A percentile compares a stretch with the other conserved stretches of the same genome.
These are phyloP conservation scores for Druon quercuslanigerum DNA, from an alignment of 1,140 invertebrate species.

Conservation along the genomic window DNA sequence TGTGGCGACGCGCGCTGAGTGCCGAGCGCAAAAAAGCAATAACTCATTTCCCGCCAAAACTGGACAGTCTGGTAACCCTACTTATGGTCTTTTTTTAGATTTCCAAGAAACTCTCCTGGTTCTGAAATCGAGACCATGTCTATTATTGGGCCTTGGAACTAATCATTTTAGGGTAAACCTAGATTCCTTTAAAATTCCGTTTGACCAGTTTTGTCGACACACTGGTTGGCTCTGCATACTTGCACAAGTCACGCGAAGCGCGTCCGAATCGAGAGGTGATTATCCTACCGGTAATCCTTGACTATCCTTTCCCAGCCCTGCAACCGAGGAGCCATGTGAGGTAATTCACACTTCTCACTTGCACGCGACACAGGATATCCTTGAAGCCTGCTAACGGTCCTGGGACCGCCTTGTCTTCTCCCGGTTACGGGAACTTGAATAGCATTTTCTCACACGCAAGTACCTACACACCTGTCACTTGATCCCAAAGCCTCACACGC, in stretches of 20 bases:
- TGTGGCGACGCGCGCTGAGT: too few relatives aligned
- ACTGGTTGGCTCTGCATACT: too few relatives aligned
- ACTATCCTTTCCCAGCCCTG: conserved; percentile 26
- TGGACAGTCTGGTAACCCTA: too few relatives aligned
- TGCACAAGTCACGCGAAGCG: conserved; percentile 38
- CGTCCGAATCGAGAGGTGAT: conserved; percentile 41
- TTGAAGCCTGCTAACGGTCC: conserved; percentile 70
- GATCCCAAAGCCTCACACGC: neutral
- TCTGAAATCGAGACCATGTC: too few relatives aligned
- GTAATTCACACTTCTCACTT: conserved; percentile 67
- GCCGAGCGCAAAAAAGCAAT: too few relatives aligned
- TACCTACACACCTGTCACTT: conserved; percentile 38
- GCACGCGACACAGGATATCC: conserved; percentile 70
- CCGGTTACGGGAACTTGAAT: conserved; percentile 50
- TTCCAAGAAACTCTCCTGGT: too few relatives aligned
- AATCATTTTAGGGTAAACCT: too few relatives aligned
- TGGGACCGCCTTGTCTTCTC: conserved; percentile 46
- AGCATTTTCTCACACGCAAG: conserved; percentile 53
- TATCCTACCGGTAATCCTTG: conserved; percentile 45
- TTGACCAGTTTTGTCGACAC: too few relatives aligned
- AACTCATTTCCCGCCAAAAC: too few relatives aligned
- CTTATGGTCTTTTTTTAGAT: too few relatives aligned
- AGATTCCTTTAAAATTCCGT: too few relatives aligned
- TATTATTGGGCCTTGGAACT: too few relatives aligned
- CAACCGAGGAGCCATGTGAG: neutral